phyloP scores from a whole-genome alignment of 2,797 vertebrate species.

The Enteromius anoplus region DNA sequence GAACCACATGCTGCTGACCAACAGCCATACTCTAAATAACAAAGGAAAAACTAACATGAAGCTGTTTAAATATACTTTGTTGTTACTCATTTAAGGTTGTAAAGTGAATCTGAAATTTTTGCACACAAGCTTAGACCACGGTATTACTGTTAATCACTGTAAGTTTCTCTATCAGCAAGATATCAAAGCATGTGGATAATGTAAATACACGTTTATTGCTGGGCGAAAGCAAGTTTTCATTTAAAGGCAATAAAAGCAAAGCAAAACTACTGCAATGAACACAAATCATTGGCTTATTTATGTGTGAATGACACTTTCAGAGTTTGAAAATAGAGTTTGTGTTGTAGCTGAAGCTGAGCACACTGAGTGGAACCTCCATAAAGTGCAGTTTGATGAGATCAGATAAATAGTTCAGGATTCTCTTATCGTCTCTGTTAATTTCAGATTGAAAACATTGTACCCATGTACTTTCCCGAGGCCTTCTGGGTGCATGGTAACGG shows the following conservation, averaged over 20 bases:
- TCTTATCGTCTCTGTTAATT: conserved; percentile 76
- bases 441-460: background rate
- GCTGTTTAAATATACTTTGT: conserved; percentile 7
- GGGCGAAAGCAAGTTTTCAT: background rate
- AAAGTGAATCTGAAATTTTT: background rate
- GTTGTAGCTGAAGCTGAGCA: conserved; percentile 86
- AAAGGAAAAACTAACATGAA: conserved; percentile 12
- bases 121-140: background rate
- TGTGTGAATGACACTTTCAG: conserved; percentile 6
- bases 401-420: conserved; percentile 85
- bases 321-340: conserved; percentile 62
- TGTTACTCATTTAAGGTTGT: background rate
- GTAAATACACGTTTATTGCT: no score
- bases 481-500: conserved; percentile 68
- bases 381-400: conserved; percentile 88
- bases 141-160: background rate
- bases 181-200: conserved; percentile 7
- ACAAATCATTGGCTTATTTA: background rate
- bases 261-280: background rate
- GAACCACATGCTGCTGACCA: background rate
- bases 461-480: conserved; percentile 56
- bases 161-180: background rate
- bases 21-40: background rate
- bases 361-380: conserved; percentile 73
- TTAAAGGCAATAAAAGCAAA: background rate